phyloP scores from a whole-genome alignment of 2,797 vertebrate species.

The Pangasius macronema region DNA sequence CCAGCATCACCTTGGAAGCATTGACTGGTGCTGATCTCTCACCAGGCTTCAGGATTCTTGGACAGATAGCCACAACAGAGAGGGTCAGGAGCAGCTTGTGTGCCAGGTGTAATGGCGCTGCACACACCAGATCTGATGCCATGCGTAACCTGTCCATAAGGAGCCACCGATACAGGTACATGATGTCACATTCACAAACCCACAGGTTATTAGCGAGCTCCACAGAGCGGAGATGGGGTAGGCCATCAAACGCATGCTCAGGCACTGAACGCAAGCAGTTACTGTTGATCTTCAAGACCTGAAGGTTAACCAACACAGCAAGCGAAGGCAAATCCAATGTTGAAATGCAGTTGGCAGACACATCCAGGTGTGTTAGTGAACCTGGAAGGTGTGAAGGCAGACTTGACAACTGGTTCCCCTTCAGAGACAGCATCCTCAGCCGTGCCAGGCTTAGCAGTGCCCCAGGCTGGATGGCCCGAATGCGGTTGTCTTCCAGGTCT shows the following conservation, averaged over 20 bases:
- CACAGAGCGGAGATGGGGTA: conserved; percentile 68
- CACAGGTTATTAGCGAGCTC: conserved; percentile 75
- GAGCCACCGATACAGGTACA: conserved; percentile 79
- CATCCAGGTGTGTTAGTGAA: conserved; percentile 73
- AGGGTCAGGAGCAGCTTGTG: conserved; percentile 73
- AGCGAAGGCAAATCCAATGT: conserved; percentile 69
- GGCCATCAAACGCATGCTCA: conserved; percentile 70
- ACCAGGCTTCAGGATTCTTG: conserved; percentile 63
- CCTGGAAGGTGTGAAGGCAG: conserved; percentile 71
- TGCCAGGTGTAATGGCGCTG: conserved; percentile 72
- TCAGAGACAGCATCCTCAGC: conserved; percentile 72
- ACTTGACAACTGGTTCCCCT: conserved; percentile 71
- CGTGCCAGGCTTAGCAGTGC: conserved; percentile 68
- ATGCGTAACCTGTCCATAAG: conserved; percentile 67
- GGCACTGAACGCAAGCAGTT: conserved; percentile 77
- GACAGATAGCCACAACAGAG: conserved; percentile 73
- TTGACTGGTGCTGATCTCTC: conserved; percentile 43
- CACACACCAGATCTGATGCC: conserved; percentile 74
- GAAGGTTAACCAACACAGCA: conserved; percentile 72
- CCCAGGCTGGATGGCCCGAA: conserved; percentile 75
- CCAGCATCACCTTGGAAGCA: not conserved
- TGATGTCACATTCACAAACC: conserved; percentile 77
- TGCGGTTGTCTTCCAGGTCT: conserved; percentile 77
- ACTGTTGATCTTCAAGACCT: conserved; percentile 77
- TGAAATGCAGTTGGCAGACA: conserved; percentile 78